Base-by-base conservation (phyloP, 1,140 invertebrate genomes). In the Notospermus geniculatus region DNA sequence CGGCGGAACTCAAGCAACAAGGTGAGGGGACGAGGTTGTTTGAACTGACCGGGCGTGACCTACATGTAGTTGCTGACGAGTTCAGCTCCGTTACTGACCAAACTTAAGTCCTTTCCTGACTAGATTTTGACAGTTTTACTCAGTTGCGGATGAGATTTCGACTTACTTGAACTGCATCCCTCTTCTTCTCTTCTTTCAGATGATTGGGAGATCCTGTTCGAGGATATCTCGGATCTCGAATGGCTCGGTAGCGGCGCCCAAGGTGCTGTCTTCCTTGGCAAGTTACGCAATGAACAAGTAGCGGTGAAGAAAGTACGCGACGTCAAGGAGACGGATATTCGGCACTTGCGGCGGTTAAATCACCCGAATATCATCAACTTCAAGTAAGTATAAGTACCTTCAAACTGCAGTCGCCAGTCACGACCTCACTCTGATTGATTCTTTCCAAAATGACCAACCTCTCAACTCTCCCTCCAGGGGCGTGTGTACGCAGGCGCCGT, bases 271-370 rank as follows among this genome's bases (percentile, higher is more conserved):
- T 98, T 97, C 78, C 88, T 90, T 53, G 95, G 95, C 0, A 90
- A 87, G 71, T 83, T 95, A 1, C 77, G 80, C 41, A 71, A 73
- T n/a, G 74, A 81, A 4, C 74, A 79, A 72, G 93, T 99, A 2
- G 96, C 96, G 22, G 93, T 98, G 1, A 99, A 99, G 80, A 97
- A 98, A 82, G 91, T 98, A n/a, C 84, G 88, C 59, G 92, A 97
- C 71, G 87, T 91, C 67, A 90, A 90, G 73, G 95, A 98, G 80
- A 96, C 94, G 23, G 92, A 98, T 75, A 96, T 98, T 60, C 89
- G 88, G 70, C 94, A 98, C 81, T 83, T 99, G 28, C 83, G 91
- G 46, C 95, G 97, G 82, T 85, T 99, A 28, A 95, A 97, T 76
- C 95, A 99, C 81, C 90, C 91, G 5, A 98, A 98, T 78, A 93